Evolutionary conservation across 2,888 invertebrate species (phyloP), one percentile per base, ranked within the genome.

Genomic region (Troides aeacus): DNA sequence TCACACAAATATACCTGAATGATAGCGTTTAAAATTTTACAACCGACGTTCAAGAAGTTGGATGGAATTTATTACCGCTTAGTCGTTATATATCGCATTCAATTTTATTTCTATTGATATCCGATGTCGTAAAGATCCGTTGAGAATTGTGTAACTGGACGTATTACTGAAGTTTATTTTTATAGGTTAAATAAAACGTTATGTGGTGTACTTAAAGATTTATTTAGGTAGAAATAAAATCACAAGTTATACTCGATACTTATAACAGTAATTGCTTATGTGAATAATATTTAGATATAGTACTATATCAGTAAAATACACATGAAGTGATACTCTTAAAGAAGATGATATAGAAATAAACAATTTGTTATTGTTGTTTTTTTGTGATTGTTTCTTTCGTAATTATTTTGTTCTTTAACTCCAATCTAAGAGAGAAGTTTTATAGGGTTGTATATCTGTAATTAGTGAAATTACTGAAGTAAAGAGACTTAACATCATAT

Each of bases 41-140:
- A 21, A 42, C 23, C 36, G 23, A 42, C 42, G 58, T 46, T 46
- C 57, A 62, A 36, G 46, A 59, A 59, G 58, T 63, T 59, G 63
- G 59, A 68, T 60, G 59, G 36, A 46, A 53, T 68, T 68, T 64
- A 68, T 63, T 39, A 64, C 64, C 50, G 23, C 59, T 64, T 59
- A 60, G 53, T 64, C 59, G 59, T 68, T 68, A 59, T 53, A 60
- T 63, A 63, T 50, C 63, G 36, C 64, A 53, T 64, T 68, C 39
- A 23, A 62, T 62, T 67, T 67, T 62, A 67, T 67, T 62, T 62
- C 62, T 56, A 67, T 62, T 61, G 62, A 67, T 67, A 67, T 63
- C 59, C 59, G 63, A 64, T 64, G 50, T 62, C 67, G 67, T 67
- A 67, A 67, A 62, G 62, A 67, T 62, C 62, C 62, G 12, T 18